These are phyloP conservation scores for Diphyllodes magnificus DNA, from an alignment of 2,113 vertebrate species.

Conservation along the genomic window DNA sequence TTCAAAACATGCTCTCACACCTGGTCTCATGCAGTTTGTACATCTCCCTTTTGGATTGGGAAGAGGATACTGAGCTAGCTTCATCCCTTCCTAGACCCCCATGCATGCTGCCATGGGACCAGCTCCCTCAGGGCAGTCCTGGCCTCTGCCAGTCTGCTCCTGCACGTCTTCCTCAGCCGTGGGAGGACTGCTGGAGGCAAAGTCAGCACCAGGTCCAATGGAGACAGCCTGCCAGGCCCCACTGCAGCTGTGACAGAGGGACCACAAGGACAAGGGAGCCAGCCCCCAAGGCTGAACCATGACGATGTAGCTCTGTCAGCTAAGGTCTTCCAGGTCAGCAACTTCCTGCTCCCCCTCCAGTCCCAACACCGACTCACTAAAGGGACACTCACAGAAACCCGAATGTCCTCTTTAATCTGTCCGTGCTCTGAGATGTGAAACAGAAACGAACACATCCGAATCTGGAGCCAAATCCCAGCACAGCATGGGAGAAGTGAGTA, in stretches of 20 bases:
- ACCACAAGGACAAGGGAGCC: not conserved
- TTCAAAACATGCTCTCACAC: not conserved
- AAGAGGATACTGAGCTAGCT: not conserved
- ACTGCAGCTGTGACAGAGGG: not conserved
- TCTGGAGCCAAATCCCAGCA: not conserved
- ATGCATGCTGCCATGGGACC: rapidly evolving
- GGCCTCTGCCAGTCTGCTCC: not conserved
- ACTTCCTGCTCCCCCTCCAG: not conserved
- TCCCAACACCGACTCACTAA: not conserved
- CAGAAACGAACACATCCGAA: not conserved
- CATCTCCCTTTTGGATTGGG: rapidly evolving
- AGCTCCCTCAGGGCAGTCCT: not conserved
- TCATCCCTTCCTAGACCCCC: not conserved
- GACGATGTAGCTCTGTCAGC: not conserved
- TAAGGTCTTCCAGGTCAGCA: not conserved
- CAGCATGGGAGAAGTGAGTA: not conserved
- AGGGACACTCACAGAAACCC: not conserved
- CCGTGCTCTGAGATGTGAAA: not conserved
- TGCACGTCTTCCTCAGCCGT: rapidly evolving
- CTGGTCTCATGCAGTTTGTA: not conserved
- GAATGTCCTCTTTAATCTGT: not conserved
- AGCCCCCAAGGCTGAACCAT: not conserved
- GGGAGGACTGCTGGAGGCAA: not conserved
- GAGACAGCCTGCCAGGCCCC: not conserved
- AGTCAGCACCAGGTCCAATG: not conserved